A percentile compares a stretch with the other conserved stretches of the same genome.
phyloP scores from a whole-genome alignment of 2,888 invertebrate species.

The Zygogramma bicolorata region DNA sequence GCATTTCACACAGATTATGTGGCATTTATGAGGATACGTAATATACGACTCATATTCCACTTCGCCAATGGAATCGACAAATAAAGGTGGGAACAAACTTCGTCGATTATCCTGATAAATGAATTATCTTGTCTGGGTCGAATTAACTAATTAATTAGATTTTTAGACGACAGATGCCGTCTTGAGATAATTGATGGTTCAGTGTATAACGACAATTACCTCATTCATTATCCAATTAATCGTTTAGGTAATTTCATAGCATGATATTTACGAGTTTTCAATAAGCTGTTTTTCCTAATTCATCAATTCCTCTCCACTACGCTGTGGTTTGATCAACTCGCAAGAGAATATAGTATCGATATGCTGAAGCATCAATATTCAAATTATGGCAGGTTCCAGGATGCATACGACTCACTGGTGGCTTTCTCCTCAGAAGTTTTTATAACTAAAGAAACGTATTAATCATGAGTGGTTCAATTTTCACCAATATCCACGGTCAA shows the following conservation, averaged over 20 bases:
- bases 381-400: too few relatives aligned
- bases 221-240: constrained; percentile 50
- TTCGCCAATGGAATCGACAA: background rate
- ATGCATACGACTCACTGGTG: too few relatives aligned
- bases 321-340: too few relatives aligned
- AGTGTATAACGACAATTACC: constrained; percentile 45
- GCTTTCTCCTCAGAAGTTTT: too few relatives aligned
- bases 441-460: too few relatives aligned
- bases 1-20: background rate
- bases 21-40: background rate
- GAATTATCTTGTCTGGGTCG: constrained; percentile 40
- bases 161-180: constrained; percentile 45
- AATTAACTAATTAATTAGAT: constrained; percentile 45
- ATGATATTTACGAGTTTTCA: constrained; percentile 17
- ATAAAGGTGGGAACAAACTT: constrained; percentile 46
- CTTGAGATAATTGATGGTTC: constrained; percentile 38
- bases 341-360: too few relatives aligned
- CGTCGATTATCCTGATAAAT: constrained; percentile 39
- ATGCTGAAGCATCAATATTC: too few relatives aligned
- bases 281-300: background rate
- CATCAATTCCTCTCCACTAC: background rate
- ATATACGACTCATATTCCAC: background rate
- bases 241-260: constrained; percentile 33
- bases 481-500: too few relatives aligned
- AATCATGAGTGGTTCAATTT: too few relatives aligned